Base-by-base conservation (phyloP, 2,888 invertebrate genomes). In the Sinopyrophorus schimmeli region DNA sequence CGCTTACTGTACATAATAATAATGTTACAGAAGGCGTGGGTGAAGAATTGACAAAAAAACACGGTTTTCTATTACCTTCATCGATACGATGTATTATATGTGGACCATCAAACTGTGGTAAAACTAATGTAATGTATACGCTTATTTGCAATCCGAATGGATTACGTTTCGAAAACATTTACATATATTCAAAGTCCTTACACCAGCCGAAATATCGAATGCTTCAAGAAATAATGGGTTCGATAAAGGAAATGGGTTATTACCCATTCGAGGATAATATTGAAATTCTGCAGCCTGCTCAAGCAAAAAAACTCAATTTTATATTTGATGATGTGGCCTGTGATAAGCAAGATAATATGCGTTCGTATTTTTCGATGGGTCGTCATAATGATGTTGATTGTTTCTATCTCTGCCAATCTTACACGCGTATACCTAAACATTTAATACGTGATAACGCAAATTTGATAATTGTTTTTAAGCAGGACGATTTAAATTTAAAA, bases 271-370 rank as follows among this genome's bases (percentile, higher is more conserved):
- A 2, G 2, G 27, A 27, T 6, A 11, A 34, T 9, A 12, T 9
- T 2, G 34, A 34, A 1, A 11, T 34, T 3, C 10, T 20, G 34
- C 5, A 39, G 9, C 55, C 62, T 5, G 5, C 52, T 5, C 39
- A 58, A 16, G 60, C 62, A 2, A 58, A 58, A 57, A 32, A 47
- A 37, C 57, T 63, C 49, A 64, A 64, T 7, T 58, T 70, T 39
- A 67, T 70, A 37, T 70, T 70, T 50, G 66, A 69, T 55, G 67
- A 70, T 59, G 61, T 68, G 14, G 59, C 61, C 12, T 67, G 63
- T 32, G 65, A 64, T 16, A 61, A 62, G 27, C 58, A 63, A 40
- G 49, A 59, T 18, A 55, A 52, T 20, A 60, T 69, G 9, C 48
- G 58, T 47, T 43, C 50, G 3, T 66, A 61, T 47, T 69, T 66